Conservation (phyloP, 2,888 invertebrate genomes). For the Lissocephala sabroskyi region DNA sequence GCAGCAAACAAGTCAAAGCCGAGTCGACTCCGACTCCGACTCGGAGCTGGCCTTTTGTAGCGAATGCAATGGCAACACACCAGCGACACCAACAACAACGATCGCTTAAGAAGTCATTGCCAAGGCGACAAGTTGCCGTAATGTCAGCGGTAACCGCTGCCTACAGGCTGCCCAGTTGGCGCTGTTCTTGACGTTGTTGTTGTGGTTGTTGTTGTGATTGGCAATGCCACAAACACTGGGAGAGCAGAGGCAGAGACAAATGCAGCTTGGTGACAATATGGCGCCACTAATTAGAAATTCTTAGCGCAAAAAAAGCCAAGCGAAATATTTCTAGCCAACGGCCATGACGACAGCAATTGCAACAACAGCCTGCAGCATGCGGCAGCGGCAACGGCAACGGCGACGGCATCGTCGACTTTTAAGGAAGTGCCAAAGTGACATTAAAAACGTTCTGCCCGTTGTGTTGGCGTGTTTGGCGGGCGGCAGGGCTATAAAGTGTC, state of each 20-base stretch:
- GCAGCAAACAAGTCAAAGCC: slow-evolving; percentile 53
- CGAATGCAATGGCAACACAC: slow-evolving; percentile 1
- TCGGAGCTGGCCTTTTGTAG: slow-evolving; percentile 34
- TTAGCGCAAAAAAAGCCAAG: slow-evolving; percentile 50
- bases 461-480: neutral
- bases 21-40: slow-evolving; percentile 11
- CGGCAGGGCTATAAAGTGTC: neutral
- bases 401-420: slow-evolving; percentile 34
- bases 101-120: slow-evolving; percentile 10
- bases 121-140: slow-evolving; percentile 14
- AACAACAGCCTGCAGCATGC: slow-evolving; percentile 13
- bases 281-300: slow-evolving; percentile 64
- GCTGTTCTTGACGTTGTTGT: too few relatives aligned
- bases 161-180: too few relatives aligned
- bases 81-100: slow-evolving; percentile 9
- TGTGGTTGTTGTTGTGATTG: slow-evolving; percentile 38
- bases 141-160: too few relatives aligned
- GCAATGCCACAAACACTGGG: too few relatives aligned
- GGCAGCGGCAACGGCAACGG: slow-evolving; percentile 28
- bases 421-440: slow-evolving; percentile 62
- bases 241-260: too few relatives aligned
- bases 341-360: slow-evolving; percentile 14
- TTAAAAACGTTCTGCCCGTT: slow-evolving; percentile 52
- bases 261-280: slow-evolving; percentile 41
- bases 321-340: slow-evolving; percentile 42